Percentiles rank a stretch among this genome's conserved stretches.
Evolutionary conservation across 2,113 vertebrate genomes (phyloP).

Genomic region (human): DNA sequence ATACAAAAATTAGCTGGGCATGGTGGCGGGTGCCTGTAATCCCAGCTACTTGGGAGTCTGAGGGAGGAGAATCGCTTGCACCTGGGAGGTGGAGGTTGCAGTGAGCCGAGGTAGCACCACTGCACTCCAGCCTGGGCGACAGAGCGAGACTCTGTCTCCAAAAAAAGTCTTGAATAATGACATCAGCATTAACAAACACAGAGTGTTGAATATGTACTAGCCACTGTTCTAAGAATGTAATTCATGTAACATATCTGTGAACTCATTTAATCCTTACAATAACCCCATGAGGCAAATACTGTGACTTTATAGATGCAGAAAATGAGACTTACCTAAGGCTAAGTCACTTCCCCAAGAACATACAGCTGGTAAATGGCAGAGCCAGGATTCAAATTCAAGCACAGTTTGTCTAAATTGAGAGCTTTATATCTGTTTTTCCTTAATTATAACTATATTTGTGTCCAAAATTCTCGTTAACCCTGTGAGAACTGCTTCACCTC

Average conservation of each 20-base stretch:
- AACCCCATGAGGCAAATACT: background rate
- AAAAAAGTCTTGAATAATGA: background rate
- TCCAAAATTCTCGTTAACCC: background rate
- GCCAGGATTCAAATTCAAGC: background rate
- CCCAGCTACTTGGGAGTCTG: too few relatives aligned
- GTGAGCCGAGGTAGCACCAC: fast-evolving
- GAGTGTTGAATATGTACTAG: background rate
- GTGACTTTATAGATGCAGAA: background rate
- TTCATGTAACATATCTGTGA: background rate
- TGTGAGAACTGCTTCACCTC: background rate
- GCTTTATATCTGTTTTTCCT: background rate
- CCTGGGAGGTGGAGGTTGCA: too few relatives aligned
- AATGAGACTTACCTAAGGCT: background rate
- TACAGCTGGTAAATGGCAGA: background rate
- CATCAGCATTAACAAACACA: background rate
- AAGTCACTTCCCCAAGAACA: constrained; percentile 27
- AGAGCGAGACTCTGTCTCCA: too few relatives aligned
- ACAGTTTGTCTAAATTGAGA: background rate
- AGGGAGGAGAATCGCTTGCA: too few relatives aligned
- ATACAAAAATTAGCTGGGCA: too few relatives aligned
- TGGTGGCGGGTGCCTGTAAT: too few relatives aligned
- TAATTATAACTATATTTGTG: background rate
- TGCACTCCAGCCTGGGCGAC: too few relatives aligned
- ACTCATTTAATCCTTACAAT: background rate
- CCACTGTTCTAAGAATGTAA: background rate